Evolutionary conservation across 2,888 invertebrate genomes (phyloP), one percentile per base, ranked within the genome.

Genomic region (Unio delphinus): DNA sequence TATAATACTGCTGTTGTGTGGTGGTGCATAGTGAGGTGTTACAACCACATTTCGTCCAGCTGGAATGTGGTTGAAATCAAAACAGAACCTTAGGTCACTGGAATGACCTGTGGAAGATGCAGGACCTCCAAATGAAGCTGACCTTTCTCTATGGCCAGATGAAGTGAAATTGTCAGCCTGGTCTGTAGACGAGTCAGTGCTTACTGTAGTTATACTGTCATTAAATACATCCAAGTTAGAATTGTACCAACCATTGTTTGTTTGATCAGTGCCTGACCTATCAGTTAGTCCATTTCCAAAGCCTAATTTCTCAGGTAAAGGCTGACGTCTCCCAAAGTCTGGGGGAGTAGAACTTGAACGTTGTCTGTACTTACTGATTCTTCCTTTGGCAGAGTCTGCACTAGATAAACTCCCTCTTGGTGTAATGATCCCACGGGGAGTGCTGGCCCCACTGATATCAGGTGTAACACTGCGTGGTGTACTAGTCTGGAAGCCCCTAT

Each of bases 271-370:
- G 45, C 45, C 45, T 45, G 45, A 45, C 45, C 45, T 45, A 45
- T 45, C 45, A 45, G 45, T 45, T 45, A 45, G 45, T 45, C 45
- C 11, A 45, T 45, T 45, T 45, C 11, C 45, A 4, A 45, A 56
- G 34, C 55, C 57, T 56, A 56, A 65, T 23, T 73, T 76, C 20
- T 76, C 73, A 20, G 64, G 76, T 63, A 77, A 70, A 58, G 62
- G 45, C 23, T 70, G 64, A 61, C 76, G 69, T 34, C 78, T 66
- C 7, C 67, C 74, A 26, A 79, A 67, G 59, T 75, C 79, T 58
- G 81, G 76, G n/a, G 81, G 81, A 18, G 81, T 81, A 7, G 83
- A 83, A 20, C 75, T 71, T 54, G 80, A 78, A 20, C 81, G 71
- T 68, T 81, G 81, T 55, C 78, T 73, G 68, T 83, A 83, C 28